These are phyloP conservation scores for Drosophila pachea DNA, from an alignment of 1,140 invertebrate genomes.

Conservation along the genomic window DNA sequence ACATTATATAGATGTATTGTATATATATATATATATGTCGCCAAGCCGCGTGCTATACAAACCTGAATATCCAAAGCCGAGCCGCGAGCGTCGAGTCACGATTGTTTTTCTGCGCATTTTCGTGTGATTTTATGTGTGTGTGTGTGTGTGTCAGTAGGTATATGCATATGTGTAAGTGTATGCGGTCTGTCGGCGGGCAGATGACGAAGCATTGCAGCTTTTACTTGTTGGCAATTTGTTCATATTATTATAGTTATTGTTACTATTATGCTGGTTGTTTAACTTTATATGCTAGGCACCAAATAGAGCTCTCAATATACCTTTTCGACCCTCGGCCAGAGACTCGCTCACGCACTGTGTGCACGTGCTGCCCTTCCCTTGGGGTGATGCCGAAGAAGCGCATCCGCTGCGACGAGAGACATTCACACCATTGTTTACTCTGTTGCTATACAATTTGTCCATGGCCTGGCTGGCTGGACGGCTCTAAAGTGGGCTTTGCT, in stretches of 20 bases:
- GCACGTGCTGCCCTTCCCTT: constrained; percentile 9
- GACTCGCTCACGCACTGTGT: not conserved
- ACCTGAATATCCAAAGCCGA: constrained; percentile 58
- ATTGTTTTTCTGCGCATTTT: constrained; percentile 9
- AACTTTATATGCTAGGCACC: constrained; percentile 39
- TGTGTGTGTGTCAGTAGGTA: too few species aligned
- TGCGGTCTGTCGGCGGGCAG: constrained; percentile 18
- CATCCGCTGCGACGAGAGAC: constrained; percentile 15
- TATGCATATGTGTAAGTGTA: too few species aligned
- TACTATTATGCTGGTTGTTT: constrained; percentile 55
- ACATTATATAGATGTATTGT: constrained; percentile 1
- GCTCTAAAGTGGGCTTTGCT: constrained; percentile 9
- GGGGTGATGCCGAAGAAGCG: not conserved
- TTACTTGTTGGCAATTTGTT: constrained; percentile 43
- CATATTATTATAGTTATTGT: constrained; percentile 35
- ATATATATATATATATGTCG: constrained; percentile 4
- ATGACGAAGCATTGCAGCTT: constrained; percentile 58
- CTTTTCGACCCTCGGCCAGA: too few species aligned
- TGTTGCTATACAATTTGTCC: constrained; percentile 12
- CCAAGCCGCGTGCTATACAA: constrained; percentile 62
- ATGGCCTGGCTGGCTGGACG: not conserved
- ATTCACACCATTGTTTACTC: not conserved
- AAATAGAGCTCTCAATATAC: too few species aligned
- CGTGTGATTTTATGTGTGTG: constrained; percentile 4
- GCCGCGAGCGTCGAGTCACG: constrained; percentile 37